phyloP scores from a whole-genome alignment of 2,797 vertebrate species.

The Microtus californicus region DNA sequence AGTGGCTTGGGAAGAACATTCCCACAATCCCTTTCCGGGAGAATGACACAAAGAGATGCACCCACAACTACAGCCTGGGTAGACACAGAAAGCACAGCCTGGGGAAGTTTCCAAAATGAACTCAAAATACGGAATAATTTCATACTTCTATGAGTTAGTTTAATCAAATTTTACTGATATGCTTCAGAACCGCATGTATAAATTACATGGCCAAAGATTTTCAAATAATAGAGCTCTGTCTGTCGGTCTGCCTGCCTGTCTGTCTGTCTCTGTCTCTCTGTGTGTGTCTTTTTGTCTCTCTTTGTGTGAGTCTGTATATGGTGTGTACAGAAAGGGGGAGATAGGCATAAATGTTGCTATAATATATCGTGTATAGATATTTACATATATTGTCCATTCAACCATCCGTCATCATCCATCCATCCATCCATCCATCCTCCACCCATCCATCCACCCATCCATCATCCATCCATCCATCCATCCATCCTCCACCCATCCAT shows the following conservation, averaged over 20 bases:
- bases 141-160: slow-evolving; percentile 9
- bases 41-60: background rate
- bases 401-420: background rate
- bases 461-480: background rate
- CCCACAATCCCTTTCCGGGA: fast-evolving
- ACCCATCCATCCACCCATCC: too few species aligned
- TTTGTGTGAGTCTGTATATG: background rate
- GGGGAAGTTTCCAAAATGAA: background rate
- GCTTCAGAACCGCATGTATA: background rate
- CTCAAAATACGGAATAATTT: background rate
- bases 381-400: background rate
- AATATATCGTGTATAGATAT: background rate
- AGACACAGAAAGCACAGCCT: background rate
- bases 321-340: background rate
- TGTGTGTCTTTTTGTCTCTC: background rate
- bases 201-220: background rate
- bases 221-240: background rate
- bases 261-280: background rate
- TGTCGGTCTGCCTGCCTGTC: background rate
- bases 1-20: background rate
- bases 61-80: background rate
- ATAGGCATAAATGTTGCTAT: background rate
- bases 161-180: slow-evolving; percentile 3
- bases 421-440: background rate
- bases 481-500: too few species aligned